Conservation (phyloP, 2,888 invertebrate species). For the Micoletzkya japonica region DNA sequence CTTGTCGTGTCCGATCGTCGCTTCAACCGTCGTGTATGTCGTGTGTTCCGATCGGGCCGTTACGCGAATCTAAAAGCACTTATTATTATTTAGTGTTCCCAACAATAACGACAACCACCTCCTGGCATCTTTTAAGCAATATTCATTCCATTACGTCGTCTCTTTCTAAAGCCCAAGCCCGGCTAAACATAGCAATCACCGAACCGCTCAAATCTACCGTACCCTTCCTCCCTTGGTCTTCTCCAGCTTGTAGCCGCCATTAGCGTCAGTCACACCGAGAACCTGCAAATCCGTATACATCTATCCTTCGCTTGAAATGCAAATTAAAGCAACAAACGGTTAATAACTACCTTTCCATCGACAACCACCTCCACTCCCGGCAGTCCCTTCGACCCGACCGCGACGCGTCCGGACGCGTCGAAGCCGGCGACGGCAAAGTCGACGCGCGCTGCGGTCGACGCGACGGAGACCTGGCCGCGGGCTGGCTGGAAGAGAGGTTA, state of each 20-base stretch:
- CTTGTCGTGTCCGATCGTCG: too few species aligned
- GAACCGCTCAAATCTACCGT: too few species aligned
- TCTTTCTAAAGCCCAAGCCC: too few species aligned
- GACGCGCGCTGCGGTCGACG: constrained; percentile 20
- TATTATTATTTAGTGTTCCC: too few species aligned
- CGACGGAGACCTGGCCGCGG: neutral
- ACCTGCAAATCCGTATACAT: neutral
- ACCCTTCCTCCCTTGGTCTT: constrained; percentile 32
- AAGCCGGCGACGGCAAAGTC: constrained; percentile 42
- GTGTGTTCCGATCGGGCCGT: constrained; percentile 37
- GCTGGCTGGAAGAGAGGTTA: constrained; percentile 19
- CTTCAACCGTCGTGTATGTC: constrained; percentile 12
- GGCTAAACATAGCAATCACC: too few species aligned
- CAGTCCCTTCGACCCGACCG: constrained; percentile 28
- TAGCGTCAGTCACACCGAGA: constrained; percentile 31
- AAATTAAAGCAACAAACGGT: too few species aligned
- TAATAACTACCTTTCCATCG: constrained; percentile 33
- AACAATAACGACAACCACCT: too few species aligned
- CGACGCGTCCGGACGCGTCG: constrained; percentile 34
- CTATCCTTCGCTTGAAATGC: neutral
- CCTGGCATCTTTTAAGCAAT: too few species aligned
- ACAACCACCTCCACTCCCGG: constrained; percentile 36
- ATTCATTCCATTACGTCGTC: too few species aligned
- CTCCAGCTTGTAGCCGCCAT: constrained; percentile 32
- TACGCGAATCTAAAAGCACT: too few species aligned